These are phyloP conservation scores for Eulithis testata DNA, from an alignment of 2,888 invertebrate genomes.

Conservation along the genomic window DNA sequence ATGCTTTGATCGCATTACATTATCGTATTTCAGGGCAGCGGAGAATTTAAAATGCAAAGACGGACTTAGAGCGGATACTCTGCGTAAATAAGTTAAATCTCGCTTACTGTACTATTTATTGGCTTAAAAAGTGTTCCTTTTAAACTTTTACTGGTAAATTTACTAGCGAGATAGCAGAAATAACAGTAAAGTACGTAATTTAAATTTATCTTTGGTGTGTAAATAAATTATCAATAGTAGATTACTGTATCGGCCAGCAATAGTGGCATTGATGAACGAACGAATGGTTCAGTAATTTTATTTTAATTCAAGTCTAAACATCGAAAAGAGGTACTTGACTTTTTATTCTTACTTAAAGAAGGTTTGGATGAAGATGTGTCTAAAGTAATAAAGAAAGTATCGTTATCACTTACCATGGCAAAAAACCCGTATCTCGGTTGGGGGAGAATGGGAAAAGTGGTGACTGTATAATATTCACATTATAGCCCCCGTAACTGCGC, in stretches of 20 bases:
- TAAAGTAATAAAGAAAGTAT: slow-evolving; percentile 32
- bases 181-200: too few relatives aligned
- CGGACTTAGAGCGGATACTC: slow-evolving; percentile 50
- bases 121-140: slow-evolving; percentile 16
- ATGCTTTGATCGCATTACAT: slow-evolving; percentile 42
- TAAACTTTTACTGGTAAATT: slow-evolving; percentile 11
- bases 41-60: slow-evolving; percentile 59
- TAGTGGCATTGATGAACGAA: too few relatives aligned
- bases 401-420: slow-evolving; percentile 34
- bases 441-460: slow-evolving; percentile 52
- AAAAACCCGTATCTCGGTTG: slow-evolving; percentile 42
- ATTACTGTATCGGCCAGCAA: too few relatives aligned
- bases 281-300: not conserved
- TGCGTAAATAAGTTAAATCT: slow-evolving; percentile 32
- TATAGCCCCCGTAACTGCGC: slow-evolving; percentile 68
- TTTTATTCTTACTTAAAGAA: slow-evolving; percentile 4
- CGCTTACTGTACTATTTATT: slow-evolving; percentile 21
- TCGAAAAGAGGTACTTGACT: too few relatives aligned
- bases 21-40: slow-evolving; percentile 48
- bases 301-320: too few relatives aligned
- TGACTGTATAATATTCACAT: slow-evolving; percentile 81
- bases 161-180: not conserved
- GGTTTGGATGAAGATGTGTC: not conserved
- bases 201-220: too few relatives aligned
- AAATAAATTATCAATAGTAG: too few relatives aligned